These are phyloP conservation scores for Tetrao urogallus DNA, from an alignment of 2,113 vertebrate species.

Conservation along the genomic window DNA sequence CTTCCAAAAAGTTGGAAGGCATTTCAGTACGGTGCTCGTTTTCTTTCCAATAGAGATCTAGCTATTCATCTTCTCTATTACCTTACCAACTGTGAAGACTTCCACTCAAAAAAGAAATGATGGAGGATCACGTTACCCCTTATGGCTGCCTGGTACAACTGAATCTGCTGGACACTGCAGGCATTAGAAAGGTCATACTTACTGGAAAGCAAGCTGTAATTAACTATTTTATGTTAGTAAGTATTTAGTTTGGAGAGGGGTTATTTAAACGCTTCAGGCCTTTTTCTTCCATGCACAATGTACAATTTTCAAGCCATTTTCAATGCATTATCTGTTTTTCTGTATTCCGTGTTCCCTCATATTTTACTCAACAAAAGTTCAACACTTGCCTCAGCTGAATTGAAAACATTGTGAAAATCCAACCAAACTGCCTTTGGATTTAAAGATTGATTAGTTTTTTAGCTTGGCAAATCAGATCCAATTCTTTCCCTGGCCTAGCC, in stretches of 20 bases:
- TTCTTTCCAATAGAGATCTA: not conserved
- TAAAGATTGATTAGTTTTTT: not conserved
- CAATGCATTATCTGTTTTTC: not conserved
- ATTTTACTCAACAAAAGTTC: not conserved
- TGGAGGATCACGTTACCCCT: not conserved
- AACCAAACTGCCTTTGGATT: not conserved
- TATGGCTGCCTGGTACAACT: not conserved
- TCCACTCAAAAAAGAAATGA: not conserved
- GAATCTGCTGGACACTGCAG: not conserved
- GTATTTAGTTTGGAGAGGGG: not conserved
- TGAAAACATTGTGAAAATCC: not conserved
- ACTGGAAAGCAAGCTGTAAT: not conserved
- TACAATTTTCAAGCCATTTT: not conserved
- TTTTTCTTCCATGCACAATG: not conserved
- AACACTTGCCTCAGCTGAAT: not conserved
- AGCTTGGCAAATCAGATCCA: not conserved
- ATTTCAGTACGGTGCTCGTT: not conserved
- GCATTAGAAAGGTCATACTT: not conserved
- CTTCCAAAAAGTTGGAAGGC: not conserved
- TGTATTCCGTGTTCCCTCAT: not conserved
- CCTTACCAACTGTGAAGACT: not conserved
- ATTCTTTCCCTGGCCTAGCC: not conserved
- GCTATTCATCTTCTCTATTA: constrained; percentile 11
- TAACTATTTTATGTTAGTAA: not conserved
- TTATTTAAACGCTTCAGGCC: not conserved